Percentiles rank a stretch among this genome's conserved stretches.
Conservation (phyloP, 2,888 invertebrate genomes). For the Pycnomerus fuliginosus region DNA sequence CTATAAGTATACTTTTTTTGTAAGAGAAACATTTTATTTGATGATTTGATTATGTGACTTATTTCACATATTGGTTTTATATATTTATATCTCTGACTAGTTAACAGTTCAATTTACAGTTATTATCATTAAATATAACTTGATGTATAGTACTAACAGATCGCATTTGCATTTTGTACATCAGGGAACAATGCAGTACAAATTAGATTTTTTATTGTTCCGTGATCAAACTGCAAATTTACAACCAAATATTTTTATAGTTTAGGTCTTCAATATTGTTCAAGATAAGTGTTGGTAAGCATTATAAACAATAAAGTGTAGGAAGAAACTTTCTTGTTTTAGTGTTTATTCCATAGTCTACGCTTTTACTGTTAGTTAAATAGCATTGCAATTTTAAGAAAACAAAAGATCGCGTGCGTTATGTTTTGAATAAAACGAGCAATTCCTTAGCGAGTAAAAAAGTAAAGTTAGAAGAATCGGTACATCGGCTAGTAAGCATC, state of each 20-base stretch:
- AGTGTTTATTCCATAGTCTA: too few relatives aligned
- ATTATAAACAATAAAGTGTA: too few relatives aligned
- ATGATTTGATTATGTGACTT: not conserved
- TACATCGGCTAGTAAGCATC: too few relatives aligned
- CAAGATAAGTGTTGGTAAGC: too few relatives aligned
- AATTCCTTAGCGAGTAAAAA: too few relatives aligned
- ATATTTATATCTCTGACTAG: not conserved
- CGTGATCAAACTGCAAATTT: constrained; percentile 32
- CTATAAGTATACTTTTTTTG: not conserved
- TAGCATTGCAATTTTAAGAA: too few relatives aligned
- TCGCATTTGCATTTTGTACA: constrained; percentile 29
- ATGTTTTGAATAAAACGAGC: too few relatives aligned
- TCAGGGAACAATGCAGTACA: constrained; percentile 46
- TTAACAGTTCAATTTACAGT: constrained; percentile 17
- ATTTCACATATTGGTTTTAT: not conserved
- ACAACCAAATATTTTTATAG: constrained; percentile 50
- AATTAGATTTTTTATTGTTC: constrained; percentile 36
- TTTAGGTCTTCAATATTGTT: constrained; percentile 31
- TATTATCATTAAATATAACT: constrained; percentile 22
- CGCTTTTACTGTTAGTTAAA: too few relatives aligned
- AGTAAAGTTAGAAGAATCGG: too few relatives aligned
- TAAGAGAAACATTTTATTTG: constrained; percentile 11
- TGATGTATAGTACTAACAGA: constrained; percentile 36
- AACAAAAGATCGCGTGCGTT: too few relatives aligned
- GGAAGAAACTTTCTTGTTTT: too few relatives aligned